Base-by-base conservation (phyloP, 92 coral and sea anemone genomes). In the Hydrozoanthus gracilis region DNA sequence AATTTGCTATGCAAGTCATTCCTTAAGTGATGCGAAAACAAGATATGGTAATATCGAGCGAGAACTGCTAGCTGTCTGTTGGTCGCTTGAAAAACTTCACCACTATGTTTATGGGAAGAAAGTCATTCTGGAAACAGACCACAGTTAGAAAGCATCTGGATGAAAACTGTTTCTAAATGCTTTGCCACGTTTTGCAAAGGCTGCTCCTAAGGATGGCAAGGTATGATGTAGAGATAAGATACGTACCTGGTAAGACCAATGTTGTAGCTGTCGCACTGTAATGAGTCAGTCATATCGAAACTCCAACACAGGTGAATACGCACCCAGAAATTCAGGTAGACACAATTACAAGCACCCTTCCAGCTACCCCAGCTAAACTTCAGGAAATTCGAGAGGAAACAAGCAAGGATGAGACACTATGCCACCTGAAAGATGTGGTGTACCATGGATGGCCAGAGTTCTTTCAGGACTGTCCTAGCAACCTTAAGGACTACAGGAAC, bases 11-110 rank as follows among this genome's bases (percentile, higher is more conserved):
- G 90, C 88, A 51, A 93, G 95, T 82, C 84, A 88, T 2, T 88
- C 90, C 8, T 77, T 92, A n/a, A 85, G 54, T 46, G 90, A 82
- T 12, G 79, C 92, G 0, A 92, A 90, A 35, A 69, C 78, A 4
- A 18, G 93, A 68, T 93, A 93, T 60, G 80, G 90, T 76, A 93
- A 90, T 74, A 88, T 88, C 4, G 93, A 92, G 85, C 51, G 91
- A 66, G 88, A 92, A 61, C 88, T 90, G 8, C 85, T 88, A 10
- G 93, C 93, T 15, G 93, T 90, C 79, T 67, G n/a, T n/a, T 90
- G 90, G 92, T 67, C 89, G 15, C 78, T 90, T 0, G 93, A 88
- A 83, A 91, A 82, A 72, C 87, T 90, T 17, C 82, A 91, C 83
- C 88, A 88, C 88, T 88, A 88, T 47, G 80, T 83, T 20, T 93